These are phyloP conservation scores for Limnephilus auricula DNA, from an alignment of 2,888 invertebrate species.

Conservation along the genomic window DNA sequence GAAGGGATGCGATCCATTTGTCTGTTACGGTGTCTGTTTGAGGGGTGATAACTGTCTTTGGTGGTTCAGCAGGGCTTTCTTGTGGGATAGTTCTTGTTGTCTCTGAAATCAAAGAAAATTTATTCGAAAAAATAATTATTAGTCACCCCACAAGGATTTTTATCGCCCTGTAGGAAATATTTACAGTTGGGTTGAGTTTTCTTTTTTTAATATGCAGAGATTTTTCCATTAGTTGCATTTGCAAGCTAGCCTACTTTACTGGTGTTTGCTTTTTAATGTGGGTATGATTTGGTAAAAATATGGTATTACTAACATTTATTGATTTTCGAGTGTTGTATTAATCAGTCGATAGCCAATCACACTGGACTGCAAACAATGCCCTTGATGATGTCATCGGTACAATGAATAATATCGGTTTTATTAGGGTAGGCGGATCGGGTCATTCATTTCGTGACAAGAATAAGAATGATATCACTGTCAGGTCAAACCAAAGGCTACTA, in stretches of 20 bases:
- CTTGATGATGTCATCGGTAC: background rate
- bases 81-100: conserved; percentile 71
- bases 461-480: background rate
- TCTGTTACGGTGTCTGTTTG: conserved; percentile 76
- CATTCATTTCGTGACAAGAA: background rate
- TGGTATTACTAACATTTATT: background rate
- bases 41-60: conserved; percentile 59
- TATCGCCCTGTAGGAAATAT: no score
- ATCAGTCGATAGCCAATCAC: background rate
- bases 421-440: background rate
- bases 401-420: background rate
- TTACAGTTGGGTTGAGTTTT: no score
- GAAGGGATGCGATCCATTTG: conserved; percentile 83
- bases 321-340: background rate
- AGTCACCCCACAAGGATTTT: no score
- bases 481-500: background rate
- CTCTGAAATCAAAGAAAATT: conserved; percentile 70
- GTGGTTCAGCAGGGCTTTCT: conserved; percentile 50
- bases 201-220: no score
- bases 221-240: no score
- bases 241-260: no score
- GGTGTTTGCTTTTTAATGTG: background rate
- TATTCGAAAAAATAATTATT: background rate
- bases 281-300: background rate
- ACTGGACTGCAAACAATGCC: background rate